A percentile compares a stretch with the other conserved stretches of the same genome.
phyloP scores from a whole-genome alignment of 2,888 invertebrate genomes.

The Nymphalis polychloros region DNA sequence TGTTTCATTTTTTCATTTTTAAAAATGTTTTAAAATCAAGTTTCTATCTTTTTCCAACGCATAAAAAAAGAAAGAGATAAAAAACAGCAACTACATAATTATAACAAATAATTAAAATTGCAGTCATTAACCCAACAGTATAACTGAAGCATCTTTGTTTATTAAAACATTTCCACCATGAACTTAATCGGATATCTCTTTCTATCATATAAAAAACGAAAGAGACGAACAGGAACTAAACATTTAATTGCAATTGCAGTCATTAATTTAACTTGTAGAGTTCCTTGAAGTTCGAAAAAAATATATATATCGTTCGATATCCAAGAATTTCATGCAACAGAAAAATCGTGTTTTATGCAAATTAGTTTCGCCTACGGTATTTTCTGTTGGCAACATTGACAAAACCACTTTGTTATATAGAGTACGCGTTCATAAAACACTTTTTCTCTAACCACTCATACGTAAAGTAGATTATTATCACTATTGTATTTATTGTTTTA shows the following conservation, averaged over 20 bases:
- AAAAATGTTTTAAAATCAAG: too few relatives aligned
- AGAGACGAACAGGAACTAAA: neutral
- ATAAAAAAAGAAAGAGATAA: neutral
- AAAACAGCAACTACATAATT: neutral
- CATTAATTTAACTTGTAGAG: constrained; percentile 25
- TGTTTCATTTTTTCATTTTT: too few relatives aligned
- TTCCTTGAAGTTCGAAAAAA: constrained; percentile 19
- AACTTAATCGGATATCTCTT: neutral
- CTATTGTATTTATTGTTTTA: constrained; percentile 8
- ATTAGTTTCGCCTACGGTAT: constrained; percentile 14
- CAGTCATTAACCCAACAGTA: neutral
- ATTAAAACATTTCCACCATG: too few relatives aligned
- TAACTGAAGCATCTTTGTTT: neutral
- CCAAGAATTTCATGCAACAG: constrained; percentile 29
- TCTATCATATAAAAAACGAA: neutral
- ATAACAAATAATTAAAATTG: neutral
- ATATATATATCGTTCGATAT: constrained; percentile 10
- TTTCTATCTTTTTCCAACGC: neutral
- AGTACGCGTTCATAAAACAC: constrained; percentile 11
- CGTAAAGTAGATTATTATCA: constrained; percentile 13
- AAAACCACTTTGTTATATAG: constrained; percentile 11
- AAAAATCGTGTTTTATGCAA: constrained; percentile 34
- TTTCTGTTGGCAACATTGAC: constrained; percentile 29
- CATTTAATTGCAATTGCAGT: constrained; percentile 1
- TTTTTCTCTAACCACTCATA: constrained; percentile 12